These are phyloP conservation scores for Clarias laeviceps DNA, from an alignment of 2,797 vertebrate species.

Conservation along the genomic window DNA sequence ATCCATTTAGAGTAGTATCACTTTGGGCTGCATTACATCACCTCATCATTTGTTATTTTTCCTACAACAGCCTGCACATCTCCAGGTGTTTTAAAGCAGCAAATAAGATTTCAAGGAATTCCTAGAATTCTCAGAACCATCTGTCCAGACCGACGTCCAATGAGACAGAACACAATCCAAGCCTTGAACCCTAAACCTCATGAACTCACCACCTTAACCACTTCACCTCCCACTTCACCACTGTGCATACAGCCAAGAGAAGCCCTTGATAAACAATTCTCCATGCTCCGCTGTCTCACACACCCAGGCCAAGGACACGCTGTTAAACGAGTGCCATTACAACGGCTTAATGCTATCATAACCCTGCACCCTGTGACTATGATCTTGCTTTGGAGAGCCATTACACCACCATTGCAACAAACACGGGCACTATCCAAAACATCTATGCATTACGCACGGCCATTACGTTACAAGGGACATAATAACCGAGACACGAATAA, in stretches of 20 bases:
- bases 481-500: conserved; percentile 3
- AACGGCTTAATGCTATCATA: conserved; percentile 2
- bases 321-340: background rate
- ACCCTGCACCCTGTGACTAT: conserved; percentile 5
- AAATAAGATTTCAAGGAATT: too few relatives aligned
- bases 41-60: background rate
- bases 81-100: too few relatives aligned
- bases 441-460: background rate
- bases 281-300: background rate
- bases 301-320: background rate
- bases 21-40: background rate
- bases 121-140: too few relatives aligned
- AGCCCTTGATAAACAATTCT: conserved; percentile 11
- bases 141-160: too few relatives aligned
- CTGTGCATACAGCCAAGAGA: background rate
- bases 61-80: too few relatives aligned
- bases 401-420: conserved; percentile 16
- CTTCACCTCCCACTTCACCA: background rate
- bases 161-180: too few relatives aligned
- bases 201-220: too few relatives aligned
- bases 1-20: background rate
- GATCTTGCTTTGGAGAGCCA: background rate
- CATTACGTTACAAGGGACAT: background rate
- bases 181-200: background rate
- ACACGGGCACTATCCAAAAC: background rate